Evolutionary conservation across 2,888 invertebrate species (phyloP).

Genomic region (Schrankia costaestrigalis): DNA sequence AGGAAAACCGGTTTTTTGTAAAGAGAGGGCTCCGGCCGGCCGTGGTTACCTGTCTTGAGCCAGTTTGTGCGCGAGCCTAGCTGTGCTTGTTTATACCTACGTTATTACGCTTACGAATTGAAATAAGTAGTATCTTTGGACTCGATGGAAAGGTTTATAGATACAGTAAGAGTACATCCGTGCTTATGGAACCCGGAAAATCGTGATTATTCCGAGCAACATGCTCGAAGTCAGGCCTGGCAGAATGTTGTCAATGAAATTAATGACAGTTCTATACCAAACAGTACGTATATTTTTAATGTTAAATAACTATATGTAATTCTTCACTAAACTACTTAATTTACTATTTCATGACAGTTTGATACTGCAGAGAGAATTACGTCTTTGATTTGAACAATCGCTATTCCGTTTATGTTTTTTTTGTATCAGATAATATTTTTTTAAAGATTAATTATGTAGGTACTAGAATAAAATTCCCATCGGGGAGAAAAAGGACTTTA

Average conservation of each 20-base stretch:
- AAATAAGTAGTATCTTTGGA: too few relatives aligned
- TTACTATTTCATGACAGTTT: too few relatives aligned
- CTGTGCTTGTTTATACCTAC: too few relatives aligned
- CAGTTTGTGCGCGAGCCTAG: constrained; percentile 5
- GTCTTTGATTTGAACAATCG: too few relatives aligned
- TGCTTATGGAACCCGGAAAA: constrained; percentile 70
- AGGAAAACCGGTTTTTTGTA: constrained; percentile 64
- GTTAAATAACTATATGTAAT: not conserved
- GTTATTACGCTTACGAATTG: too few relatives aligned
- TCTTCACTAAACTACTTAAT: too few relatives aligned
- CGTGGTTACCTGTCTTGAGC: constrained; percentile 9
- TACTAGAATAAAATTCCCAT: too few relatives aligned
- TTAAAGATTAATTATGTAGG: too few relatives aligned
- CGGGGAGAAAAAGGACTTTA: too few relatives aligned
- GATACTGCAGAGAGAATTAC: too few relatives aligned
- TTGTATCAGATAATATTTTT: too few relatives aligned
- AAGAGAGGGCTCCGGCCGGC: constrained; percentile 42
- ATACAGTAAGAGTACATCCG: constrained; percentile 59
- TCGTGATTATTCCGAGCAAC: constrained; percentile 62
- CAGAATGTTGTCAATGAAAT: constrained; percentile 58
- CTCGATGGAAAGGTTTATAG: constrained; percentile 65
- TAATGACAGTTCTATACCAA: constrained; percentile 54
- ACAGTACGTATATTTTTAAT: constrained; percentile 59
- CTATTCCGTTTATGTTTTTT: too few relatives aligned
- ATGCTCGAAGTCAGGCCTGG: constrained; percentile 65